Evolutionary conservation across 2,113 vertebrate species (phyloP).

Genomic region (Setophaga petechia): DNA sequence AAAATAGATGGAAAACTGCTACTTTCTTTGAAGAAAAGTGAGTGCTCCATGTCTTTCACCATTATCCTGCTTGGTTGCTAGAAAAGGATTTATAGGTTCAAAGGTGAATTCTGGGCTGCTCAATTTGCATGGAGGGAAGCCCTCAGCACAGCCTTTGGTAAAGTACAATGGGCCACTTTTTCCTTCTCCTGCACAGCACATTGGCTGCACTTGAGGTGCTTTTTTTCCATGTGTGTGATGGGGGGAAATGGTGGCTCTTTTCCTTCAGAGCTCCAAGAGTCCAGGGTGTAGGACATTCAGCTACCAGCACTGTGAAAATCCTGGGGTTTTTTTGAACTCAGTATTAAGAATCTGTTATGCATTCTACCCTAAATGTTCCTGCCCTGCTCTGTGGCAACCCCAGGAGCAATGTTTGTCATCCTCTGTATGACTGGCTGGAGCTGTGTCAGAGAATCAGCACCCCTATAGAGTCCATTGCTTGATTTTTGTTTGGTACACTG

Average conservation of each 20-base stretch:
- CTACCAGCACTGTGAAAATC: neutral
- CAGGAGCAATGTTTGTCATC: neutral
- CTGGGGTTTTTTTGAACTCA: neutral
- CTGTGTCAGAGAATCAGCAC: neutral
- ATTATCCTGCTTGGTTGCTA: neutral
- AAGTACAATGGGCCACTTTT: neutral
- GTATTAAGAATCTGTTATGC: neutral
- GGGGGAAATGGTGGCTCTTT: neutral
- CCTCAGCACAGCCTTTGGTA: neutral
- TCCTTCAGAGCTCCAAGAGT: neutral
- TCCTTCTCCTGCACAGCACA: neutral
- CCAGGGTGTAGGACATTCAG: neutral
- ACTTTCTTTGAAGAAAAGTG: neutral
- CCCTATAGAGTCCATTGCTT: neutral
- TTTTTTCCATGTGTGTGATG: neutral
- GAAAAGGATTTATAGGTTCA: neutral
- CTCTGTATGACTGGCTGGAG: neutral
- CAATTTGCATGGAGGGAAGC: neutral
- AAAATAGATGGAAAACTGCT: neutral
- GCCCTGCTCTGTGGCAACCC: neutral
- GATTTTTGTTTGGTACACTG: neutral
- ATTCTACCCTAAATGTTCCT: neutral
- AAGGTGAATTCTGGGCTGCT: neutral
- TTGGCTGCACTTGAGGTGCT: neutral
- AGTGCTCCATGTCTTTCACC: accelerated